A percentile compares a stretch with the other conserved stretches of the same genome.
Evolutionary conservation across 2,113 vertebrate species (phyloP).

Genomic region (Heloderma charlesbogerti): DNA sequence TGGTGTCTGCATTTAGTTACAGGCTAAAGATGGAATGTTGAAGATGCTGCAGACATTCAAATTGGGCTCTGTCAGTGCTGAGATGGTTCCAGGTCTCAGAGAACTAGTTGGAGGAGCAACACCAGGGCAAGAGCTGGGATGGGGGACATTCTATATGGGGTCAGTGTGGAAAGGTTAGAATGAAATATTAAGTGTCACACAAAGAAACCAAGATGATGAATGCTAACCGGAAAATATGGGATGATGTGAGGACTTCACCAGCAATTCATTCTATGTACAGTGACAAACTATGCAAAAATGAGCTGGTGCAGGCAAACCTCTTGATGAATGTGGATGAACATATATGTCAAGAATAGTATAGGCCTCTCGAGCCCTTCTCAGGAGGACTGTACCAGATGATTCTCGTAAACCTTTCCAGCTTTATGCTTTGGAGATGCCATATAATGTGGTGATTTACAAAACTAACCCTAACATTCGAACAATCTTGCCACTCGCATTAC

Average conservation of each 20-base stretch:
- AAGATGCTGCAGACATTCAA: too few species aligned
- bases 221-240: not conserved
- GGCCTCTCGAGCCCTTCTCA: not conserved
- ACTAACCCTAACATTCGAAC: not conserved
- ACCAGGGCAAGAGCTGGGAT: not conserved
- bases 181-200: not conserved
- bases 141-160: not conserved
- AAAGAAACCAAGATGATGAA: not conserved
- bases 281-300: not conserved
- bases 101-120: too few species aligned
- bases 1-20: too few species aligned
- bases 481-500: not conserved
- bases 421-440: not conserved
- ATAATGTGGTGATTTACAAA: not conserved
- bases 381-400: not conserved
- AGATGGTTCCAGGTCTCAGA: too few species aligned
- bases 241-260: not conserved
- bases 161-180: not conserved
- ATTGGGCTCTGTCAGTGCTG: too few species aligned
- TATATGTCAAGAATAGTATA: not conserved
- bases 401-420: not conserved
- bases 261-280: not conserved
- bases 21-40: too few species aligned
- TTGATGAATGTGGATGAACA: not conserved
- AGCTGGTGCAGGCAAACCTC: not conserved